A percentile compares a stretch with the other conserved stretches of the same genome.
Conservation (phyloP, 2,888 invertebrate species). For the Crocallis elinguaria region DNA sequence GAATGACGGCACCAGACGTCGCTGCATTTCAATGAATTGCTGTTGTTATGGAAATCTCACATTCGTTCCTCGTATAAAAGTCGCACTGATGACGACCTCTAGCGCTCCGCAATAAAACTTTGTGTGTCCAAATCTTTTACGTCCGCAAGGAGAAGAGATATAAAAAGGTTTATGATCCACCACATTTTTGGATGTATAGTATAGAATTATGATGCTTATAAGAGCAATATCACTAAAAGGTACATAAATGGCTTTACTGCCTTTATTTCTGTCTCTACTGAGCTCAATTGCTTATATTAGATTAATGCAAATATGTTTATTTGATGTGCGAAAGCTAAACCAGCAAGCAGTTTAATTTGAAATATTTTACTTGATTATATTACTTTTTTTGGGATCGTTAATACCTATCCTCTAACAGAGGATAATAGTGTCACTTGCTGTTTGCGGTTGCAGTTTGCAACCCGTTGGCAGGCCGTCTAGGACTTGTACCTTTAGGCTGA, state of each 20-base stretch:
- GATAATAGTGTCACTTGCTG: no score
- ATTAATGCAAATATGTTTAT: no score
- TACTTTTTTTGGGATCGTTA: no score
- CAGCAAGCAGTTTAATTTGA: no score
- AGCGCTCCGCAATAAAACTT: constrained; percentile 46
- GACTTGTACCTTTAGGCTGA: no score
- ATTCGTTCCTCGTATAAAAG: constrained; percentile 47
- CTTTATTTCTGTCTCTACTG: neutral
- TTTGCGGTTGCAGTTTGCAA: no score
- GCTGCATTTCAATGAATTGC: constrained; percentile 54
- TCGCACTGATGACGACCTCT: constrained; percentile 47
- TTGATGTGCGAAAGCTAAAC: no score
- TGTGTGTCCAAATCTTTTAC: constrained; percentile 38
- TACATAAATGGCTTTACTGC: constrained; percentile 5
- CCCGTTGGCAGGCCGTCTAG: no score
- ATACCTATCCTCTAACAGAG: no score
- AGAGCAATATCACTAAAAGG: constrained; percentile 19
- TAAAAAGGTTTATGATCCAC: constrained; percentile 33
- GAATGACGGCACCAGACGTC: constrained; percentile 48
- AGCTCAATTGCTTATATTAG: neutral
- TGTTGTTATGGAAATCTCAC: constrained; percentile 58
- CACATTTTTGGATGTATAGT: constrained; percentile 23
- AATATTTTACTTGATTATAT: no score
- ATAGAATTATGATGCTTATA: constrained; percentile 16
- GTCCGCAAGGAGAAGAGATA: constrained; percentile 23